Conservation (phyloP, 2,888 invertebrate species). For the Venusia cambrica region DNA sequence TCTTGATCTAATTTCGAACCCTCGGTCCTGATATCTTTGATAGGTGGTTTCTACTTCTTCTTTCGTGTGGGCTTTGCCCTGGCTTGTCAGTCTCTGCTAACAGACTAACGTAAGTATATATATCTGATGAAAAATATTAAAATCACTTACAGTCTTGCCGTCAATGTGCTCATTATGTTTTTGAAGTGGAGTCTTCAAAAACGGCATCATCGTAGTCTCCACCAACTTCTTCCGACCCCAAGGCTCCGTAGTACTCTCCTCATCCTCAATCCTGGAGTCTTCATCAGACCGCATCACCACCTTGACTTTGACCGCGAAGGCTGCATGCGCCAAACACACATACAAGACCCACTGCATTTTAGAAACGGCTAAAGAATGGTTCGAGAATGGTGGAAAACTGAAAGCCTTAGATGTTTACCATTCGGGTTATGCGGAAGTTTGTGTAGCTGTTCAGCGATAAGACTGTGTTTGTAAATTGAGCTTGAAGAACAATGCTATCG, state of each 20-base stretch:
- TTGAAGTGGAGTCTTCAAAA: conserved; percentile 43
- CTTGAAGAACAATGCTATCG: too few relatives aligned
- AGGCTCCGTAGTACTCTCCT: conserved; percentile 45
- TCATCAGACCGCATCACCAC: conserved; percentile 67
- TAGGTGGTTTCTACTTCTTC: too few relatives aligned
- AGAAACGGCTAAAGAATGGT: conserved; percentile 16
- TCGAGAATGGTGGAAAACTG: too few relatives aligned
- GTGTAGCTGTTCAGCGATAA: too few relatives aligned
- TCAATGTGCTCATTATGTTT: conserved; percentile 1
- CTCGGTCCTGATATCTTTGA: too few relatives aligned
- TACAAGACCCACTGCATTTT: conserved; percentile 43
- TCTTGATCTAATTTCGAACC: too few relatives aligned
- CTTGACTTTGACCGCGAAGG: conserved; percentile 62
- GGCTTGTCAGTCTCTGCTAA: too few relatives aligned
- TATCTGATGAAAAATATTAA: conserved; percentile 22
- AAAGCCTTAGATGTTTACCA: too few relatives aligned
- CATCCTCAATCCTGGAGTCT: conserved; percentile 60
- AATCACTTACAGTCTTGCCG: conserved; percentile 11
- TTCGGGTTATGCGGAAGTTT: too few relatives aligned
- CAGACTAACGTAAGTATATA: too few relatives aligned
- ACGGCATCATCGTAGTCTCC: conserved; percentile 50
- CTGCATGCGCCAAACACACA: conserved; percentile 44
- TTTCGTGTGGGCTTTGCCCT: too few relatives aligned
- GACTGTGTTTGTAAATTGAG: too few relatives aligned
- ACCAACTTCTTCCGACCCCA: conserved; percentile 42